Evolutionary conservation across 2,888 invertebrate genomes (phyloP).

Genomic region (Gandaritis pyraliata): DNA sequence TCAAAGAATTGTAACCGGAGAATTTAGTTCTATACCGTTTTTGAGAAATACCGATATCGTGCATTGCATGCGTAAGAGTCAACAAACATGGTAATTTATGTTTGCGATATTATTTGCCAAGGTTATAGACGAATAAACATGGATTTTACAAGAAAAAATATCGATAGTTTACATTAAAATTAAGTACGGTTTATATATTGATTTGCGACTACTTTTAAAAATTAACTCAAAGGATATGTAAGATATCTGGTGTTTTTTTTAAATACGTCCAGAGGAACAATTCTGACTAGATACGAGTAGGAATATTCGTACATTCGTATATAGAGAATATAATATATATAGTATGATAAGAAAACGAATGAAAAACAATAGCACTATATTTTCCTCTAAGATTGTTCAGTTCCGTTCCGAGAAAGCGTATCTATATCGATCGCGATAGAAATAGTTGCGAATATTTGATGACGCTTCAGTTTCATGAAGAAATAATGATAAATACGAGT

Average conservation of each 20-base stretch:
- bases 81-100: not conserved
- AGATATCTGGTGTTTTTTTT: too few relatives aligned
- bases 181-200: too few relatives aligned
- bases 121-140: not conserved
- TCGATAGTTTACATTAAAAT: too few relatives aligned
- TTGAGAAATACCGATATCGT: constrained; percentile 5
- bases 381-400: constrained; percentile 25
- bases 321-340: not conserved
- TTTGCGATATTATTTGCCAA: not conserved
- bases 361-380: constrained; percentile 15
- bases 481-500: constrained; percentile 17
- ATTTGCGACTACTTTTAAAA: too few relatives aligned
- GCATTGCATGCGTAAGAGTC: not conserved
- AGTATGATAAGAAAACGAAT: constrained; percentile 5
- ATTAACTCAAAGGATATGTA: too few relatives aligned
- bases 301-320: too few relatives aligned
- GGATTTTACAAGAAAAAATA: not conserved
- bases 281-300: too few relatives aligned
- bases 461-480: constrained; percentile 34
- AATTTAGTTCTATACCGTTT: constrained; percentile 30
- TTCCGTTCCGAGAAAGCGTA: constrained; percentile 32
- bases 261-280: too few relatives aligned
- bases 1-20: constrained; percentile 36
- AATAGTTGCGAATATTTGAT: constrained; percentile 33
- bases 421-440: constrained; percentile 6